A percentile compares a stretch with the other conserved stretches of the same genome.
These are phyloP conservation scores for Latheticus oryzae DNA, from an alignment of 2,888 invertebrate genomes.

Conservation along the genomic window DNA sequence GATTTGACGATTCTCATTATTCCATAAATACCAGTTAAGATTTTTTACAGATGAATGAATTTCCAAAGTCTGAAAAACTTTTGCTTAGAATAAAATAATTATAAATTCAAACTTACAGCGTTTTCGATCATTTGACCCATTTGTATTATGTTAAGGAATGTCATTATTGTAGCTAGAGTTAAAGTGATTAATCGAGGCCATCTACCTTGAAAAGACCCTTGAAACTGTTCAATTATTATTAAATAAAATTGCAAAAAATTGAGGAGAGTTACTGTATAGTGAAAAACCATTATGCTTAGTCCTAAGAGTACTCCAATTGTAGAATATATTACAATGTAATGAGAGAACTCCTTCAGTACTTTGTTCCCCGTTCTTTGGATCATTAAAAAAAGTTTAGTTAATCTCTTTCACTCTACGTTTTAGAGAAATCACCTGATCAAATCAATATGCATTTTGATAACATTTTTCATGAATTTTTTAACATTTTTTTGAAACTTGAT, in stretches of 20 bases:
- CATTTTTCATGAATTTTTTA: background rate
- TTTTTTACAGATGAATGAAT: too few species aligned
- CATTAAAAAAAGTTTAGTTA: too few species aligned
- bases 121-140: background rate
- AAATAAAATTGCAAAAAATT: too few species aligned
- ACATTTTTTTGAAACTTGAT: background rate
- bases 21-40: background rate
- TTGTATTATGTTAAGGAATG: background rate
- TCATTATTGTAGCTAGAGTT: background rate
- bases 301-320: background rate
- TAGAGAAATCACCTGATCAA: too few species aligned
- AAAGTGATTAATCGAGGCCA: background rate
- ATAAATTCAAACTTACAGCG: background rate
- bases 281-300: background rate
- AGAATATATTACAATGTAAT: background rate
- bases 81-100: background rate
- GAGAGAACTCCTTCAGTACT: background rate
- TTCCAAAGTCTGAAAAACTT: too few species aligned
- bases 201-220: background rate
- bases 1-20: background rate
- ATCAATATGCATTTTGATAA: background rate
- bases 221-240: too few species aligned
- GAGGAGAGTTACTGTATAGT: background rate
- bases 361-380: background rate
- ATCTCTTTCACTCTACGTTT: too few species aligned